These are phyloP conservation scores for Orthonevra nobilis DNA, from an alignment of 2,888 invertebrate species.

Conservation along the genomic window DNA sequence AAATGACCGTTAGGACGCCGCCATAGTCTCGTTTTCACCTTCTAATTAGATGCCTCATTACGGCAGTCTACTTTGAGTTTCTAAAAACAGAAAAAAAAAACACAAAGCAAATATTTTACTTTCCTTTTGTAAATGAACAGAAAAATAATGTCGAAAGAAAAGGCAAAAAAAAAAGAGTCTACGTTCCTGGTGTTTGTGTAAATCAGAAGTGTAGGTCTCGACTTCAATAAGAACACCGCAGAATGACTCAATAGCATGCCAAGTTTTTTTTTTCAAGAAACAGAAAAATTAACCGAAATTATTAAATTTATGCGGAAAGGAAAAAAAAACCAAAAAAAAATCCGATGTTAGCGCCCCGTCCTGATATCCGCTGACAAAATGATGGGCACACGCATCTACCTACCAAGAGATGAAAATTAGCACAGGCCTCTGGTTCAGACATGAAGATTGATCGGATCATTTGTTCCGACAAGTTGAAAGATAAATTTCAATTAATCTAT, in stretches of 20 bases:
- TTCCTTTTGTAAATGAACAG: neutral
- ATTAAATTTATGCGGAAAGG: no score
- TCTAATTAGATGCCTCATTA: slow-evolving; percentile 36
- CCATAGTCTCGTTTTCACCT: slow-evolving; percentile 32
- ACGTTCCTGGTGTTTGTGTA: no score
- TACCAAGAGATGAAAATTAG: no score
- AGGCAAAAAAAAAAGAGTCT: neutral
- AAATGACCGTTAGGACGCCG: slow-evolving; percentile 30
- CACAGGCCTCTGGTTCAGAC: no score
- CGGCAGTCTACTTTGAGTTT: slow-evolving; percentile 15
- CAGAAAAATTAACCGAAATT: no score
- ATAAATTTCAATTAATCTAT: neutral
- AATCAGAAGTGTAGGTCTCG: no score
- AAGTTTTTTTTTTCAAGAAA: neutral
- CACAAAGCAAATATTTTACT: slow-evolving; percentile 5
- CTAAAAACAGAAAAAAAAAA: slow-evolving; percentile 7
- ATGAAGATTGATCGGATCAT: slow-evolving; percentile 3
- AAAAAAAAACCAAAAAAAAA: no score
- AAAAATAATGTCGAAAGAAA: neutral
- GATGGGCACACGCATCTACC: no score
- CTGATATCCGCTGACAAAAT: neutral
- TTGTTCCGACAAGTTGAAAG: neutral
- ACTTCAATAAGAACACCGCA: no score
- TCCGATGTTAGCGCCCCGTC: neutral
- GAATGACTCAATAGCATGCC: slow-evolving; percentile 31